Evolutionary conservation across 2,888 invertebrate species (phyloP), one percentile per base, ranked within the genome.

Genomic region (Phaedon cochleariae): DNA sequence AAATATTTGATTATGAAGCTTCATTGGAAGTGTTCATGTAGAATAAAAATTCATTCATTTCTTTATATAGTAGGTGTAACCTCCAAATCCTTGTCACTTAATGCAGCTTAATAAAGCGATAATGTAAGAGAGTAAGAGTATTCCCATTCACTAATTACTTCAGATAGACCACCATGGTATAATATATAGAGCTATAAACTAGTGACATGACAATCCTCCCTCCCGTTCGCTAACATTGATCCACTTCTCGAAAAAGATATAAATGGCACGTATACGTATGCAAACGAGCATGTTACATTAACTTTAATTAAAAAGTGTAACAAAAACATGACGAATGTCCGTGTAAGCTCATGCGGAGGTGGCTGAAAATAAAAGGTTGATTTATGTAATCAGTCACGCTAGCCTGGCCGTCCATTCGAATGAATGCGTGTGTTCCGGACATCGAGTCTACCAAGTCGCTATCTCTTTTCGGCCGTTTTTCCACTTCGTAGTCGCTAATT

Each of bases 301-400:
- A 65, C 63, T 54, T 62, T 71, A 71, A 71, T 71, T 71, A 71
- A 71, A 68, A 71, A 71, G 67, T 65, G 64, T 68, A 68, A 73
- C 69, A 68, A 69, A 70, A 70, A 69, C 64, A 72, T 68, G 69
- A 72, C 68, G 70, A 73, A 69, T 66, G 71, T 72, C 67, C 72
- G 64, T 71, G 67, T 70, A 71, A 68, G 69, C 54, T 65, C 67
- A 68, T 72, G 71, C 67, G 70, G 68, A 69, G 76, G 74, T 73
- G 73, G 75, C 74, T 72, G 70, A 76, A 69, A 76, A 76, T 77
- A 79, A 77, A 41, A 78, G 77, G 77, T 70, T 77, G 78, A 79
- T 79, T 79, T 79, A 78, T 77, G 65, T 73, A 78, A 77, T 74
- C 77, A 76, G 79, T 79, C 79, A 79, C 77, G 79, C 77, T 75